phyloP scores from a whole-genome alignment of 2,797 vertebrate species.

The Sebastes iracundus region DNA sequence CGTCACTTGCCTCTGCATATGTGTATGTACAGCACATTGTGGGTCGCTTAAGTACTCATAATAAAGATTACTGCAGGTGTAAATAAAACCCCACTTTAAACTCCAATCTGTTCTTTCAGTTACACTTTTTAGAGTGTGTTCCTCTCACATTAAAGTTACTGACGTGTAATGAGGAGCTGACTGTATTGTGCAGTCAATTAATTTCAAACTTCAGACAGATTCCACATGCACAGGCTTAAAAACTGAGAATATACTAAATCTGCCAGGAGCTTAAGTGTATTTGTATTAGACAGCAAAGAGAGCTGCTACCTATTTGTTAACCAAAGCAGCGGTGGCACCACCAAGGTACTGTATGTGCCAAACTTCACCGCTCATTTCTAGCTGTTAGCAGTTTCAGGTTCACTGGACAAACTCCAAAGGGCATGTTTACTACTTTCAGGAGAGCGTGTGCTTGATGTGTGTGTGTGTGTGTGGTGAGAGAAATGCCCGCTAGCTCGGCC shows the following conservation, averaged over 20 bases:
- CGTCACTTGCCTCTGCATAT: neutral
- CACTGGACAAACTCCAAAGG: slow-evolving; percentile 63
- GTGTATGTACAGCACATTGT: neutral
- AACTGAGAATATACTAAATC: neutral
- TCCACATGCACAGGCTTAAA: neutral
- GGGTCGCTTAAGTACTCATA: neutral
- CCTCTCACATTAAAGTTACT: neutral
- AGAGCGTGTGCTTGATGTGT: neutral
- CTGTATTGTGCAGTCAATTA: neutral
- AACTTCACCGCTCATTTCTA: slow-evolving; percentile 16
- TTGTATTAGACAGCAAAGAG: slow-evolving; percentile 1
- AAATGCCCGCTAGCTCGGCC: neutral
- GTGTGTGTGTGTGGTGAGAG: neutral
- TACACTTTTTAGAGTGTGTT: neutral
- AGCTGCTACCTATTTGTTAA: slow-evolving; percentile 25
- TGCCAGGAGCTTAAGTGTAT: neutral
- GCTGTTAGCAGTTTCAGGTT: slow-evolving; percentile 38
- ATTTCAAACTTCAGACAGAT: neutral
- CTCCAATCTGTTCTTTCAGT: neutral
- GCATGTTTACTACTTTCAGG: slow-evolving; percentile 41
- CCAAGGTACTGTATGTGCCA: neutral
- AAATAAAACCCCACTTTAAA: neutral
- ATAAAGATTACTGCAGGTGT: neutral
- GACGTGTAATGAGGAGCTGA: neutral
- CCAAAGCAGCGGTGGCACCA: slow-evolving; percentile 26